Percentiles rank a stretch among this genome's conserved stretches.
Evolutionary conservation across 2,113 vertebrate genomes (phyloP).

Genomic region (Strix aluco): DNA sequence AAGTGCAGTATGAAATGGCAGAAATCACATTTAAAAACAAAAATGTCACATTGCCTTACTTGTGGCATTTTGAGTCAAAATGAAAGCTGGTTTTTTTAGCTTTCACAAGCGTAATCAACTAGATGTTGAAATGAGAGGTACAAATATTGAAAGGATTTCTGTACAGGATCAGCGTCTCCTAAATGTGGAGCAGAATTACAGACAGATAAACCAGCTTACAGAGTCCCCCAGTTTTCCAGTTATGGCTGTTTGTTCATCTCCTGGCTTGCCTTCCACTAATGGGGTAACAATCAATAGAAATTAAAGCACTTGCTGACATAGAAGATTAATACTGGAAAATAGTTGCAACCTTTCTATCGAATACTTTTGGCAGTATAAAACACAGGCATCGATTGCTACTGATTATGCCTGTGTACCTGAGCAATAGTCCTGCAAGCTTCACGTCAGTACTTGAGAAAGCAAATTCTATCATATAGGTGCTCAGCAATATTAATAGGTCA

Average conservation of each 20-base stretch:
- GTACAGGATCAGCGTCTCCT: not conserved
- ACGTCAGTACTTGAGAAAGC: not conserved
- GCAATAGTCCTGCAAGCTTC: not conserved
- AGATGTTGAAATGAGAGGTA: not conserved
- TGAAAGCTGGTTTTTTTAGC: not conserved
- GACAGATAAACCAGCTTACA: not conserved
- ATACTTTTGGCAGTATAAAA: not conserved
- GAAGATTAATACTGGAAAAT: not conserved
- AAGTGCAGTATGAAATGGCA: not conserved
- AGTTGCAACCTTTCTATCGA: not conserved
- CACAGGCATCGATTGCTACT: not conserved
- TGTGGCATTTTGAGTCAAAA: not conserved
- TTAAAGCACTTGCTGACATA: not conserved
- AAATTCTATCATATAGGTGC: not conserved
- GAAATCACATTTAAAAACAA: not conserved
- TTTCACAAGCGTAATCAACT: not conserved
- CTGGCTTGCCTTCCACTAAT: not conserved
- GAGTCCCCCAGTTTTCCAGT: not conserved
- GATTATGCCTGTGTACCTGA: not conserved
- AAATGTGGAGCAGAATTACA: not conserved
- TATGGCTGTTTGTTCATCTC: not conserved
- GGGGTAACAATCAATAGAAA: not conserved
- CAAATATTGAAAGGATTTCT: constrained; percentile 5
- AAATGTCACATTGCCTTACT: not conserved
- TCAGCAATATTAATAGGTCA: not conserved